Conservation (phyloP, 2,113 vertebrate genomes). For the Morphnarchus princeps region DNA sequence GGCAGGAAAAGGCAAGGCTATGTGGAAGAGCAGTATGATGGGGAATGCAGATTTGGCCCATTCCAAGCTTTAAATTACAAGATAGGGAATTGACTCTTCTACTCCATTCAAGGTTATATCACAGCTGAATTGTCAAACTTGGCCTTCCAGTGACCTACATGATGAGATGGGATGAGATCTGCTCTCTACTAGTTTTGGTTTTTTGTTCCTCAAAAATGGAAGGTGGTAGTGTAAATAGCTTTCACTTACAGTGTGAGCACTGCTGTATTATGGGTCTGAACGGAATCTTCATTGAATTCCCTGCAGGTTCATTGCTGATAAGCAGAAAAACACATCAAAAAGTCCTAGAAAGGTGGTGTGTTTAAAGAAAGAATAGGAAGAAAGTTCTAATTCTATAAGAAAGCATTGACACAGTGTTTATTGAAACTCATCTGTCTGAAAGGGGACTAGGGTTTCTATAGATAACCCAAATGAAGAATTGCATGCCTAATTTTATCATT, state of each 20-base stretch:
- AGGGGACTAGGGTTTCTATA: not conserved
- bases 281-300: not conserved
- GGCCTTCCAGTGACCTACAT: slow-evolving; percentile 46
- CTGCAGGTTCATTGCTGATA: not conserved
- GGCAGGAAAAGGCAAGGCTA: not conserved
- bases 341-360: not conserved
- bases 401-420: slow-evolving; percentile 47
- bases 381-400: slow-evolving; percentile 14
- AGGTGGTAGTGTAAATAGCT: not conserved
- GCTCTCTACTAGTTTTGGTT: not conserved
- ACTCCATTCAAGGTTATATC: not conserved
- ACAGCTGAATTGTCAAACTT: slow-evolving; percentile 31
- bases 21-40: not conserved
- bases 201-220: not conserved
- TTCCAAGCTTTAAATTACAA: not conserved
- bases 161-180: not conserved
- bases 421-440: slow-evolving; percentile 48
- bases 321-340: slow-evolving; percentile 20
- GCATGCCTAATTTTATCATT: slow-evolving; percentile 18
- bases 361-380: slow-evolving; percentile 25
- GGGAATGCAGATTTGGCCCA: not conserved
- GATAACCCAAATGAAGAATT: slow-evolving; percentile 1
- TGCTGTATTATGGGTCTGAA: not conserved
- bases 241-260: not conserved
- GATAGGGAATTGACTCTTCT: not conserved